Base-by-base conservation (phyloP, 1,140 invertebrate genomes). In the Drosophila eugracilis region DNA sequence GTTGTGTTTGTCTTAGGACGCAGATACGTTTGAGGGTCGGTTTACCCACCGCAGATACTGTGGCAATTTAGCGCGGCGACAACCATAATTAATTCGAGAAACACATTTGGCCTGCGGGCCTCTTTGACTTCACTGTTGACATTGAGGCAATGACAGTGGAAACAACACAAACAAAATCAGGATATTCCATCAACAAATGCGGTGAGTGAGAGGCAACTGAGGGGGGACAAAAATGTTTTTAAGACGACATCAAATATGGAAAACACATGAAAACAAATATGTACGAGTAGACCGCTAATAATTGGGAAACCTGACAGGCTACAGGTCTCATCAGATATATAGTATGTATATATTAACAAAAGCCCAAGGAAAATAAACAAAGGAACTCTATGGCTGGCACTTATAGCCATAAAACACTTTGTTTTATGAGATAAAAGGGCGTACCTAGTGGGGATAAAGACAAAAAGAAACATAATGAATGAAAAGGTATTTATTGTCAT, bases 71-170 rank as follows among this genome's bases (percentile, higher is more conserved):
- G 21, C 37, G 53, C 58, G 62, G 63, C 52, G 81, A 76, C 73
- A 77, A 55, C 54, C 54, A 21, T 77, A 85, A 85, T 85, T 85
- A 85, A 73, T 74, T 69, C 55, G 71, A 50, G 57, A 10, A 58
- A 66, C 48, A 74, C 42, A 73, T 53, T 74, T 66, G 50, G 60
- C 49, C 63, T 12, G 36, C 28, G 59, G 78, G 22, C 50, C 22
- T 32, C 41, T 26, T 44, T 39, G 45, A 57, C 49, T 54, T 55
- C 36, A 5, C 21, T 54, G 69, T 73, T 73, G 70, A 73, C 55
- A 73, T 62, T 72, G 55, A 52, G 47, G 26, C 53, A 47, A 73
- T 73, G 67, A 53, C 69, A 72, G 48, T n/a, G n/a, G n/a, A n/a
- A n/a, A 21, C 52, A 70, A 22, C 17, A 42, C 34, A 71, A 72